Percentiles rank a stretch among this genome's conserved stretches.
Conservation (phyloP, 2,113 vertebrate genomes). For the Oreochromis niloticus region DNA sequence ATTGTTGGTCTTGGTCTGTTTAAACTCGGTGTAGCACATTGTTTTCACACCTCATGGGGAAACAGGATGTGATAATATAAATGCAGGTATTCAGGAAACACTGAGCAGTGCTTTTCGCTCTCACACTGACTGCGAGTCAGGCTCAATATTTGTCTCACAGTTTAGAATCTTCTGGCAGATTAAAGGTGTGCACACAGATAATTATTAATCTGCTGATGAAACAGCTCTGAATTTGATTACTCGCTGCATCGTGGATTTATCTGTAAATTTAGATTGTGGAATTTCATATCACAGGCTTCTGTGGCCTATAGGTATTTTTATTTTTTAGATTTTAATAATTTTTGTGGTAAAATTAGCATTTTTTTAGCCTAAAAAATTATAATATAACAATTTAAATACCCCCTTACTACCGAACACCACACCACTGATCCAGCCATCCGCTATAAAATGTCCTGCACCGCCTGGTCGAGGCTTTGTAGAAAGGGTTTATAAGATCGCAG, state of each 20-base stretch:
- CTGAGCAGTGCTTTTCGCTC: neutral
- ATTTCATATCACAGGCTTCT: neutral
- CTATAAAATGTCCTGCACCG: too few relatives aligned
- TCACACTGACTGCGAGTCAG: neutral
- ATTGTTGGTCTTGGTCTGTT: neutral
- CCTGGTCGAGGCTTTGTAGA: too few relatives aligned
- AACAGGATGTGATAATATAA: neutral
- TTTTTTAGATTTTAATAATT: neutral
- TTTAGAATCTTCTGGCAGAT: neutral
- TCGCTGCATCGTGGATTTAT: neutral
- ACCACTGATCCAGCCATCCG: too few relatives aligned
- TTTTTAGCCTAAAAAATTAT: too few relatives aligned
- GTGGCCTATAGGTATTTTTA: neutral
- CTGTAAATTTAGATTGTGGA: neutral
- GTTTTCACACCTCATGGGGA: neutral
- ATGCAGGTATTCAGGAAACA: neutral
- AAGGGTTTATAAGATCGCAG: too few relatives aligned
- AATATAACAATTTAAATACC: too few relatives aligned
- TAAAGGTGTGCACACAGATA: neutral
- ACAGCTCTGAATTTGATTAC: neutral
- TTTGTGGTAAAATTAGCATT: too few relatives aligned
- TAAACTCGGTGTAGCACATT: neutral
- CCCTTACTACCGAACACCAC: too few relatives aligned
- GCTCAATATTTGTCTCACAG: neutral
- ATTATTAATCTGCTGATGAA: neutral